Percentiles rank a stretch among this genome's conserved stretches.
Evolutionary conservation across 1,140 invertebrate genomes (phyloP).

Genomic region (Popillia japonica): DNA sequence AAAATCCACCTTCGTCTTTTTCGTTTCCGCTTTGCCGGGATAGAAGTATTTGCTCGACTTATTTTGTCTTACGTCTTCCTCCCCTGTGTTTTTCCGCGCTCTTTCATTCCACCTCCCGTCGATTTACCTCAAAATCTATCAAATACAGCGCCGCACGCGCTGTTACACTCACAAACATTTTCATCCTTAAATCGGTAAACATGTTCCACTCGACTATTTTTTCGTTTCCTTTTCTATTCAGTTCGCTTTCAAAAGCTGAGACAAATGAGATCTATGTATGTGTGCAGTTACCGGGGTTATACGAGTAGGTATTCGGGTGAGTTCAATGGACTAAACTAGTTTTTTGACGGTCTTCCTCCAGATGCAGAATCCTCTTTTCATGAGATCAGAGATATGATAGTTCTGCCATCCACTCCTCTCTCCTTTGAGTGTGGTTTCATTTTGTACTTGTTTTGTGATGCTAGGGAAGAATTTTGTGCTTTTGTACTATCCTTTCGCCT

Average conservation of each 20-base stretch:
- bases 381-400: no score
- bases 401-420: no score
- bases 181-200: conserved; percentile 29
- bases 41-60: conserved; percentile 21
- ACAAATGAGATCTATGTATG: neutral
- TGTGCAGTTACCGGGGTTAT: no score
- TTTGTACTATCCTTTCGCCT: no score
- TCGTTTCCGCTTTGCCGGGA: neutral
- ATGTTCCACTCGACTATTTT: neutral
- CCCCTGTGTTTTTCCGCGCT: neutral
- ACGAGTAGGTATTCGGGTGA: no score
- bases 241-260: neutral
- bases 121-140: conserved; percentile 19
- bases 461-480: no score
- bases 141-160: neutral
- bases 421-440: no score
- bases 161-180: conserved; percentile 13
- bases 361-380: no score
- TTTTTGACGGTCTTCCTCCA: no score
- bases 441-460: no score
- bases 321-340: no score
- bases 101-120: neutral
- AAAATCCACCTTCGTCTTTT: neutral
- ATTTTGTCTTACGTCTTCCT: neutral
- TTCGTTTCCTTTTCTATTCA: neutral